Evolutionary conservation across 2,113 vertebrate genomes (phyloP).

Genomic region (Sapayoa aenigma): DNA sequence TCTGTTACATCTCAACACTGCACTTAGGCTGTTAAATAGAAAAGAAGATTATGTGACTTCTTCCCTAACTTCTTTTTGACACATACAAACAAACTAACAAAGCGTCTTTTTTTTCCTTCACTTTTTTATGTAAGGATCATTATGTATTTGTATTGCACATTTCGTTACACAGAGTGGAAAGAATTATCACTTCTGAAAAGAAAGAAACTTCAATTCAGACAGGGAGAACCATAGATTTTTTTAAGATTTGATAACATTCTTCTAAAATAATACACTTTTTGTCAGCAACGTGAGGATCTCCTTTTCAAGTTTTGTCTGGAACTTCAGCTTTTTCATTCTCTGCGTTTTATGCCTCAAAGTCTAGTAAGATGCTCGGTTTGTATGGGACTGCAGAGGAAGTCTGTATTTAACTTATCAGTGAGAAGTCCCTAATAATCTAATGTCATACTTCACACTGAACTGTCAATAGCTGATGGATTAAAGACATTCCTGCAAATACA

Average conservation of each 20-base stretch:
- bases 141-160: not conserved
- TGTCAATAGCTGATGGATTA: not conserved
- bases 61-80: not conserved
- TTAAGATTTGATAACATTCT: not conserved
- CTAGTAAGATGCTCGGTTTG: not conserved
- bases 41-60: not conserved
- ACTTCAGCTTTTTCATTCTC: not conserved
- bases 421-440: not conserved
- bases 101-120: not conserved
- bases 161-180: not conserved
- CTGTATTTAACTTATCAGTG: rapidly evolving
- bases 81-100: not conserved
- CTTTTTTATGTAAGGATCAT: not conserved
- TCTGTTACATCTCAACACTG: not conserved
- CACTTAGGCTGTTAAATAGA: not conserved
- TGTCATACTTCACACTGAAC: not conserved
- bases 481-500: not conserved
- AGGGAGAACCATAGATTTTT: not conserved
- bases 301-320: not conserved
- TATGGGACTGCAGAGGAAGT: not conserved
- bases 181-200: not conserved
- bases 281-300: not conserved
- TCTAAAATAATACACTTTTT: not conserved
- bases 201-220: not conserved
- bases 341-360: not conserved